A percentile compares a stretch with the other conserved stretches of the same genome.
These are phyloP conservation scores for Arothron firmamentum DNA, from an alignment of 2,113 vertebrate genomes.

Conservation along the genomic window DNA sequence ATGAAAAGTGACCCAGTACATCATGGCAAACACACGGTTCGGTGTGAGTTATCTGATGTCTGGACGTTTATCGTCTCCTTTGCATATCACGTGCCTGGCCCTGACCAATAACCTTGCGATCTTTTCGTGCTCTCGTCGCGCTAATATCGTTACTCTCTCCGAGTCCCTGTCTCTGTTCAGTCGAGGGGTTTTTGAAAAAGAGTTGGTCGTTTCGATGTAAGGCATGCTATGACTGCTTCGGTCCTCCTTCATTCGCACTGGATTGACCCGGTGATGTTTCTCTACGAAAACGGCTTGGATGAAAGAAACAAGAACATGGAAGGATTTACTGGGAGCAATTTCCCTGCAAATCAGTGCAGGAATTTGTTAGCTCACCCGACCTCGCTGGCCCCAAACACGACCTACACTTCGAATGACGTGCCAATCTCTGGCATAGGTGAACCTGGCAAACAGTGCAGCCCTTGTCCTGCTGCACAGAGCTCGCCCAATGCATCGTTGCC, in stretches of 20 bases:
- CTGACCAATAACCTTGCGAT: conserved; percentile 83
- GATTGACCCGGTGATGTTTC: conserved; percentile 99
- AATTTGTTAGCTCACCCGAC: conserved; percentile 94
- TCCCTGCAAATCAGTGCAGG: conserved; percentile 91
- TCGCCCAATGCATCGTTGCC: conserved; percentile 89
- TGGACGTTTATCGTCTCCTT: conserved; percentile 84
- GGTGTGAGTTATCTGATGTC: conserved; percentile 75
- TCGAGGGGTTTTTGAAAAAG: conserved; percentile 96
- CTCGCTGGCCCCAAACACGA: conserved; percentile 83
- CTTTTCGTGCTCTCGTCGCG: conserved; percentile 82
- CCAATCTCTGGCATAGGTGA: conserved; percentile 87
- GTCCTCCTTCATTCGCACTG: conserved; percentile 97
- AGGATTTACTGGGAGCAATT: conserved; percentile 87
- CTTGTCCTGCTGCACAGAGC: conserved; percentile 90
- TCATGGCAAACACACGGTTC: conserved; percentile 21
- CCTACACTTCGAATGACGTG: conserved; percentile 83
- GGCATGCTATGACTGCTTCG: conserved; percentile 99
- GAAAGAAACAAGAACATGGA: conserved; percentile 98
- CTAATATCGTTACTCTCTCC: conserved; percentile 80
- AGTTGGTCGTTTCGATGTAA: conserved; percentile 91
- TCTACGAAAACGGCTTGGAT: conserved; percentile 94
- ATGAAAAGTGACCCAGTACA: not conserved
- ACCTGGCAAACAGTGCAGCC: conserved; percentile 95
- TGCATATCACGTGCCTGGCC: conserved; percentile 91
- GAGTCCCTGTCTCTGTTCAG: conserved; percentile 86